phyloP scores from a whole-genome alignment of 2,113 vertebrate species.

The Probosciger aterrimus region DNA sequence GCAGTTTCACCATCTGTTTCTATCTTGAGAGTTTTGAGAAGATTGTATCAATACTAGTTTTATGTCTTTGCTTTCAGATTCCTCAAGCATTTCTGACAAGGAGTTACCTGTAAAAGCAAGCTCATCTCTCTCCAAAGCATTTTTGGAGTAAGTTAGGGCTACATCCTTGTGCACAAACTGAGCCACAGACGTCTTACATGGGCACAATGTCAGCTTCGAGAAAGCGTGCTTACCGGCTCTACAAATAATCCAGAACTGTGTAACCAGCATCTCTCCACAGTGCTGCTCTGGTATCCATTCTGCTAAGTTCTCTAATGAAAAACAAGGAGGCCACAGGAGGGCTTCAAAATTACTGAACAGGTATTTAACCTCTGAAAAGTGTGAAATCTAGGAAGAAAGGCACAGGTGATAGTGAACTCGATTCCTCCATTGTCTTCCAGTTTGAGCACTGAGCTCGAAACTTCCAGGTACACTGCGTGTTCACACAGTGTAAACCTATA shows the following conservation, averaged over 20 bases:
- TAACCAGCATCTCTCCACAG: not conserved
- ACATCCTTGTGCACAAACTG: not conserved
- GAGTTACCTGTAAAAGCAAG: not conserved
- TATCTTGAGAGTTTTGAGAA: not conserved
- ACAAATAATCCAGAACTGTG: not conserved
- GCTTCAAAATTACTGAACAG: not conserved
- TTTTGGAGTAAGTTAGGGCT: not conserved
- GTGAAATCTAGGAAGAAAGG: not conserved
- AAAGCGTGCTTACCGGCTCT: not conserved
- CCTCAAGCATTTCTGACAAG: not conserved
- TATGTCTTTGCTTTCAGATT: not conserved
- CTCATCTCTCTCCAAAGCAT: not conserved
- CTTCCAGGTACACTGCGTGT: not conserved
- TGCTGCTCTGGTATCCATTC: not conserved
- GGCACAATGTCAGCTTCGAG: not conserved
- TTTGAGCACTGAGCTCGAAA: not conserved
- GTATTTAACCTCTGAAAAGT: not conserved
- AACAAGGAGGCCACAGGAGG: not conserved
- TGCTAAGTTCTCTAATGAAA: not conserved
- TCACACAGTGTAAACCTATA: not conserved
- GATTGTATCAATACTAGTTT: not conserved
- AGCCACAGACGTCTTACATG: not conserved
- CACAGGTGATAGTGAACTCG: not conserved
- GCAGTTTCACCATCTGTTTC: not conserved
- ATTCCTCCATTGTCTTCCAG: not conserved